Evolutionary conservation across 1,140 invertebrate species (phyloP), one percentile per base, ranked within the genome.

Genomic region (Pogonomyrmex barbatus): DNA sequence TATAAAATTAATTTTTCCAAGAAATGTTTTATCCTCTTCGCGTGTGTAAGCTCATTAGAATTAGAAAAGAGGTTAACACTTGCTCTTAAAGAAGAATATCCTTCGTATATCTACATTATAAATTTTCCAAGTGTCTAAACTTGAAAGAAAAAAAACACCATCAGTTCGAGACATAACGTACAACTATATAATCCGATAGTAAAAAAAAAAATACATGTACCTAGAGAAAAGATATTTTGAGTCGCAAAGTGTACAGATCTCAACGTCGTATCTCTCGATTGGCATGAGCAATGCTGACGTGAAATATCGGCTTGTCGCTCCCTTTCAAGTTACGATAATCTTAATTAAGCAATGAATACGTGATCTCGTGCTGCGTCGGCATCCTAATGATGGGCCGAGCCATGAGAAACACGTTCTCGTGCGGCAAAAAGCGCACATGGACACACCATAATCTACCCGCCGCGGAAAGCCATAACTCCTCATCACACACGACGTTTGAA

Each of bases 321-420:
- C 3, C 77, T 58, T 83, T 82, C 68, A 60, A 82, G 52, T 82
- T 82, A 71, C 42, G 54, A 83, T 82, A 82, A 75, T 83, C 68
- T 83, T 83, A 75, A 83, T 83, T 83, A 83, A 83, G 54, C 79
- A 73, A 60, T 82, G 52, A 82, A 73, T 73, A 71, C 24, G 17
- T 39, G 79, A 83, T 83, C 68, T 83, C 68, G 79, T 83, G 52
- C 79, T 62, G 8, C 45, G 42, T 5, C 50, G 24, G 65, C 17
- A 60, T 83, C 52, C 54, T 83, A 83, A 83, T 83, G 52, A 83
- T 83, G 42, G n/a, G 8, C 33, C 52, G 17, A 47, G 45, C 12
- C 56, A 73, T 47, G 54, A 81, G 68, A 62, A 73, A 83, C 56
- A 60, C 8, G 30, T 12, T 83, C 45, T 75, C 39, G 17, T 47